Evolutionary conservation across 2,113 vertebrate species (phyloP).

Genomic region (Gorsachius goisagi): DNA sequence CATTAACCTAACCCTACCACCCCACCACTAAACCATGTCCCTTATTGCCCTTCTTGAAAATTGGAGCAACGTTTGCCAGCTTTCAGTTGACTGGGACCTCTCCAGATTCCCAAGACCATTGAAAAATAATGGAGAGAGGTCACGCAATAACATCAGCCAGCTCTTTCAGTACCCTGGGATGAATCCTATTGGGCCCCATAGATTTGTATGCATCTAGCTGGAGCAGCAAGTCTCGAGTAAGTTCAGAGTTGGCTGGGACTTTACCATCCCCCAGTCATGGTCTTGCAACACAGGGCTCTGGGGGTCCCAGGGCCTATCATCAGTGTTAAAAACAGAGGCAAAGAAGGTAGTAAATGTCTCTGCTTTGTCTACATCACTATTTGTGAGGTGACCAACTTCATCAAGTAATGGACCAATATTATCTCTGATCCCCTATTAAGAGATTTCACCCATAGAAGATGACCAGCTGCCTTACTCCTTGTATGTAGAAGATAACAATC

Average conservation of each 20-base stretch:
- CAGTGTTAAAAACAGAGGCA: background rate
- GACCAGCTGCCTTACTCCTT: background rate
- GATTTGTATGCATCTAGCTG: background rate
- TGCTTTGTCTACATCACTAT: background rate
- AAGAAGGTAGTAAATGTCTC: background rate
- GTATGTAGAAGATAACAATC: background rate
- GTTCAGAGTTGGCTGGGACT: background rate
- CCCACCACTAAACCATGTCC: no score
- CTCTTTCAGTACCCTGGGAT: background rate
- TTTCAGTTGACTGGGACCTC: background rate
- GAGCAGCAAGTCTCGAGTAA: background rate
- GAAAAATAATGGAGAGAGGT: background rate
- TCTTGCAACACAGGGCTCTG: background rate
- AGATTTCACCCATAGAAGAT: background rate
- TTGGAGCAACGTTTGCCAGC: background rate
- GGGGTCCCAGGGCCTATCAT: background rate
- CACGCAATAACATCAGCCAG: accelerated
- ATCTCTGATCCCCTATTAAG: background rate
- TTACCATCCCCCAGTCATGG: background rate
- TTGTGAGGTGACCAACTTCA: background rate
- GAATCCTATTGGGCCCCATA: background rate
- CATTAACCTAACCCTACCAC: no score
- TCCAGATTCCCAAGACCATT: background rate
- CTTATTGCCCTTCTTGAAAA: background rate
- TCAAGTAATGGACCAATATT: background rate